Evolutionary conservation across 2,888 invertebrate species (phyloP), one percentile per base, ranked within the genome.

Genomic region (Dasypolia templi): DNA sequence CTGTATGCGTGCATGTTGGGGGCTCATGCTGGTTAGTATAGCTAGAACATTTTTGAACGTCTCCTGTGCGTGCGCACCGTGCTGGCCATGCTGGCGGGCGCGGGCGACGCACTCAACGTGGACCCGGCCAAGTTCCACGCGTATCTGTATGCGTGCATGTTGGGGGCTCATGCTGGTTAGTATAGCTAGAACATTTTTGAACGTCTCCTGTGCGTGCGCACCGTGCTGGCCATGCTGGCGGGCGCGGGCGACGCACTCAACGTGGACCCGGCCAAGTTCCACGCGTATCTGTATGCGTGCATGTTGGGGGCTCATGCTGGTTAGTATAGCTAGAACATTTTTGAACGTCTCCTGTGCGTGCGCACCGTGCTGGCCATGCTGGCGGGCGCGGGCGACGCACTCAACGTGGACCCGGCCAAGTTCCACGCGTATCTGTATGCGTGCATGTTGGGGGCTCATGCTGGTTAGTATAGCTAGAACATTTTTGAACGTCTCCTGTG

Each of bases 181-280:
- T 55, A 46, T 19, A 61, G 0, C 19, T 29, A 11, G 12, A 19
- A 2, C 1, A 7, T 14, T 63, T 7, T 14, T 22, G 97, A 98
- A 91, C 97, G 98, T 79, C 93, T 99, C 81, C 98, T 98, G 92
- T 99, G 99, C 92, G 97, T 99, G 81, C 97, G 98, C 91, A 98
- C 99, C 0, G 99, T 98, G 66, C 98, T 99, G 90, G 97, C 97
- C 49, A 98, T 99, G 87, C 96, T 99, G 61, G 98, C 98, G 1
- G 99, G 99, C 0, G 98, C 99, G 86, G 99, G 99, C 0, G 98
- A 98, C 91, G 97, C 98, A 1, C 96, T 99, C 59, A 99, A 98
- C 89, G 97, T 99, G 63, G 99, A 99, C 96, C 99, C 99, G 1
- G 97, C 98, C 72, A 97, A 97, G 75, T 99, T 99, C 96, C 99